Evolutionary conservation across 2,797 vertebrate genomes (phyloP), one percentile per base, ranked within the genome.

Genomic region (Delichon dasypus): DNA sequence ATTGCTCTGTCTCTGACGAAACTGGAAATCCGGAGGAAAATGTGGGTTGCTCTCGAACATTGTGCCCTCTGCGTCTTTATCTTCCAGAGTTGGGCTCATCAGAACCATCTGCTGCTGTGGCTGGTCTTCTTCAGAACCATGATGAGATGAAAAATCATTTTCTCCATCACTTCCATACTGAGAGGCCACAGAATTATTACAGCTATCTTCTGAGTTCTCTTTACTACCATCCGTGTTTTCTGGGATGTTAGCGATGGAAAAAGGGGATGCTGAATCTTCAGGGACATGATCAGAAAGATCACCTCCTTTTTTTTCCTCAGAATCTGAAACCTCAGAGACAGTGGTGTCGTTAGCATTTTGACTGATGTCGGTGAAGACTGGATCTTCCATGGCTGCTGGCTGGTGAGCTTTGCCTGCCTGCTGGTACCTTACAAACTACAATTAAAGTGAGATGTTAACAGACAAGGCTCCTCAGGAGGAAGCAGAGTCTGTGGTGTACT

Each of bases 361-460:
- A 53, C 77, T 87, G 77, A 67, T 5, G 20, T 30, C 55, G 48
- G 51, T 81, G 61, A 80, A 88, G 51, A 68, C 78, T 55, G 68
- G 68, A 7, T 94, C 93, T 93, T 91, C 96, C 97, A 98, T 98
- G 88, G 15, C 91, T 87, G 55, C 76, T 86, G 84, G 20, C 42
- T 51, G 60, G n/a, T 45, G 65, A 89, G 88, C 21, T 92, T 65
- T 89, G 29, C 78, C 85, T 86, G 66, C 90, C 65, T n/a, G 65
- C 79, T 93, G 78, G 50, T 71, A 66, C 66, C 50, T 76, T 42
- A 54, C 57, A 89, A 54, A 57, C 40, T 48, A 19, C 66, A 93
- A 14, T 21, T 70, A 53, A 84, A 72, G 48, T 9, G 71, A 66
- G 58, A 88, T 22, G 53, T 48, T 81, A 65, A 94, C 85, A 90